phyloP scores from a whole-genome alignment of 2,888 invertebrate species.

The Caradrina kadenii region DNA sequence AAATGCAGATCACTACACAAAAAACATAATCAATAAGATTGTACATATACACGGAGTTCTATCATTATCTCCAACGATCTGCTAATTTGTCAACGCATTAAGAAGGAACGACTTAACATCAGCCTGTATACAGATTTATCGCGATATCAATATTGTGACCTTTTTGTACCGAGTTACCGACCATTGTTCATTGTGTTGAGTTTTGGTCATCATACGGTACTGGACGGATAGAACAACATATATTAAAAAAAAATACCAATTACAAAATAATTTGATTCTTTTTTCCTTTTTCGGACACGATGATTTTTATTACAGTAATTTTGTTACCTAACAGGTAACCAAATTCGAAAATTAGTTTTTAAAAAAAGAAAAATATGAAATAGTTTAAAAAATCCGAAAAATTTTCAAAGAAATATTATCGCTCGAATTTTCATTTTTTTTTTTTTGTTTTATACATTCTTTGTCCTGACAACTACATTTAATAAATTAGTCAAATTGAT shows the following conservation, averaged over 20 bases:
- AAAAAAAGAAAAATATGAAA: background rate
- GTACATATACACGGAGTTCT: no score
- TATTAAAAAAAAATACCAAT: slow-evolving; percentile 14
- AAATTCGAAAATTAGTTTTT: background rate
- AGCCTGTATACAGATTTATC: slow-evolving; percentile 77
- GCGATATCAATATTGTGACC: slow-evolving; percentile 87
- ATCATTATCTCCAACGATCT: background rate
- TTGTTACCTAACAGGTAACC: background rate
- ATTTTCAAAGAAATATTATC: no score
- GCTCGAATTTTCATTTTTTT: no score
- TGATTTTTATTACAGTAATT: background rate
- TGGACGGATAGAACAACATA: slow-evolving; percentile 62
- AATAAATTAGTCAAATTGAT: no score
- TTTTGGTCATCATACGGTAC: slow-evolving; percentile 85
- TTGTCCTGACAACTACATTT: no score
- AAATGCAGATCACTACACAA: background rate
- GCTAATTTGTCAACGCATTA: background rate
- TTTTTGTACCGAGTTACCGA: slow-evolving; percentile 78
- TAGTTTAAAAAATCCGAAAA: background rate
- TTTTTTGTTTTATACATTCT: no score
- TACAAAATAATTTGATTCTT: background rate
- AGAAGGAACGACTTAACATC: slow-evolving; percentile 43
- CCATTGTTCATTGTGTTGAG: slow-evolving; percentile 88
- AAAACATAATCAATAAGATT: no score
- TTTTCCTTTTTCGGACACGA: background rate